A percentile compares a stretch with the other conserved stretches of the same genome.
phyloP scores from a whole-genome alignment of 2,888 invertebrate genomes.

The Lymantria dispar region DNA sequence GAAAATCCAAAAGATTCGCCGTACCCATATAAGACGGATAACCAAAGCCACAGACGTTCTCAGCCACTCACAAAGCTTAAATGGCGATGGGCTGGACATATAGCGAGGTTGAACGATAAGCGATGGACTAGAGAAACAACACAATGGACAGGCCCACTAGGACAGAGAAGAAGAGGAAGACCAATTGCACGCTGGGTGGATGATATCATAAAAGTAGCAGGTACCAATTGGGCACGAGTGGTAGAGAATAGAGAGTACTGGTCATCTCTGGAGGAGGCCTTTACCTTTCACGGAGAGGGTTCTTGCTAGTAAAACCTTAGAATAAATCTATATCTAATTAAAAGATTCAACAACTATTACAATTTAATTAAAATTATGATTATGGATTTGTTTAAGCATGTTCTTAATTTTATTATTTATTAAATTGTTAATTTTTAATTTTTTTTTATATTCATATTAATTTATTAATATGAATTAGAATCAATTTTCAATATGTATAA shows the following conservation, averaged over 20 bases:
- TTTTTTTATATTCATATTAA: too few species aligned
- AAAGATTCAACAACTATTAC: neutral
- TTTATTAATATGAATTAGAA: too few species aligned
- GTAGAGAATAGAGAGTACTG: neutral
- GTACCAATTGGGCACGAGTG: neutral
- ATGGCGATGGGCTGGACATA: constrained; percentile 9
- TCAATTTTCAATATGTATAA: too few species aligned
- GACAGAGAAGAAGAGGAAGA: neutral
- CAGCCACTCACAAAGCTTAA: constrained; percentile 4
- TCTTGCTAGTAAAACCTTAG: neutral
- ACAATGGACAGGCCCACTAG: constrained; percentile 1
- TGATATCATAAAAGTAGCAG: neutral
- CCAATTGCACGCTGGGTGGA: neutral
- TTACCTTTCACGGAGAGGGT: too few species aligned
- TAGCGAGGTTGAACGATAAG: constrained; percentile 4
- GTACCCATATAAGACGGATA: constrained; percentile 4
- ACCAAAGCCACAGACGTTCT: constrained; percentile 5
- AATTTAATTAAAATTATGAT: too few species aligned
- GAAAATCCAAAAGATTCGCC: too few species aligned
- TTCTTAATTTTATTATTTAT: too few species aligned
- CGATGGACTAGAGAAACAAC: neutral
- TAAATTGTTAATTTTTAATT: too few species aligned
- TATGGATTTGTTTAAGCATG: too few species aligned
- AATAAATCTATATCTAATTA: neutral
- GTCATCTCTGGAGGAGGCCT: constrained; percentile 5